These are phyloP conservation scores for Varecia variegata DNA, from an alignment of 2,797 vertebrate species.

Conservation along the genomic window DNA sequence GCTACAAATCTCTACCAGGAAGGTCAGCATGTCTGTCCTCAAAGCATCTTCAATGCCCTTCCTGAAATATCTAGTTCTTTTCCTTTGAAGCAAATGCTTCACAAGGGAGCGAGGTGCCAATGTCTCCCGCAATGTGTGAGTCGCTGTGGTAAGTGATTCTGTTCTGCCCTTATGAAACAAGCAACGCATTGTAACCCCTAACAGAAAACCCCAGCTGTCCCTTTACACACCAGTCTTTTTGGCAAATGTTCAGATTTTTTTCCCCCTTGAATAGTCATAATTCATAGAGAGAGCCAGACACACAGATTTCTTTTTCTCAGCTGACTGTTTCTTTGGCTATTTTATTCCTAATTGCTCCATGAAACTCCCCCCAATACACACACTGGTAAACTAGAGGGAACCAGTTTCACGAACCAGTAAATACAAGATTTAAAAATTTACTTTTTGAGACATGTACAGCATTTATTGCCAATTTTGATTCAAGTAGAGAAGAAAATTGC, in stretches of 20 bases:
- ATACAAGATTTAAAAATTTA: constrained; percentile 71
- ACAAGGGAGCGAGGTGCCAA: constrained; percentile 74
- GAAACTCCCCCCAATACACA: not conserved
- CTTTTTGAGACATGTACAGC: constrained; percentile 71
- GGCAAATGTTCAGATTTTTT: constrained; percentile 80
- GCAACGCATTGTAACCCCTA: constrained; percentile 81
- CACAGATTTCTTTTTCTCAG: constrained; percentile 71
- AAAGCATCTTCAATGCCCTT: constrained; percentile 72
- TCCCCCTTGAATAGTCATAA: constrained; percentile 83
- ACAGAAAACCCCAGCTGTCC: constrained; percentile 84
- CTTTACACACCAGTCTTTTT: constrained; percentile 80
- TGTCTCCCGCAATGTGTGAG: constrained; percentile 62
- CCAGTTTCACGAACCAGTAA: constrained; percentile 73
- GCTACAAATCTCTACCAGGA: constrained; percentile 32
- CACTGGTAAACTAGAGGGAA: constrained; percentile 66
- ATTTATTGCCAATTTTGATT: constrained; percentile 79
- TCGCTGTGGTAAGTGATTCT: constrained; percentile 70
- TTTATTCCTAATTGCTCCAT: constrained; percentile 67
- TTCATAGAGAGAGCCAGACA: constrained; percentile 82
- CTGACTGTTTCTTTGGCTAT: constrained; percentile 74
- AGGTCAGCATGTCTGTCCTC: constrained; percentile 65
- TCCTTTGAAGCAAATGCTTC: constrained; percentile 81
- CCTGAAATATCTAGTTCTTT: constrained; percentile 68
- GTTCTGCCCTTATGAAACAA: constrained; percentile 79
- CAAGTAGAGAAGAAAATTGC: constrained; percentile 76